Conservation (phyloP, 2,797 vertebrate species). For the Diceros bicornis region DNA sequence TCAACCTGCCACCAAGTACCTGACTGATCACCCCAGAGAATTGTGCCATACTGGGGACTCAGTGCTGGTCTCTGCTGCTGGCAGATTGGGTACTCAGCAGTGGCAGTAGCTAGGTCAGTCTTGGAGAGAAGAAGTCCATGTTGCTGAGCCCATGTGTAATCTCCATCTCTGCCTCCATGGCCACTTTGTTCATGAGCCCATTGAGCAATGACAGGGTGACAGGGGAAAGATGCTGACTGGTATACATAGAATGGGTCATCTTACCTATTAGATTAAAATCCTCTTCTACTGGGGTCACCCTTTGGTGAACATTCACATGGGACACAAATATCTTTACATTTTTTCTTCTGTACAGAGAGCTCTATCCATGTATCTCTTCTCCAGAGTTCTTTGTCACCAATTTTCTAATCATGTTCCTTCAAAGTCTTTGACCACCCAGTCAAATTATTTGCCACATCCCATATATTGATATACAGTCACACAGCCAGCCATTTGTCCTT, state of each 20-base stretch:
- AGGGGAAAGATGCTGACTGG: neutral
- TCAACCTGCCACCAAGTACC: neutral
- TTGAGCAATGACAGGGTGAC: neutral
- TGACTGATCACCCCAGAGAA: neutral
- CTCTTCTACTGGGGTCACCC: neutral
- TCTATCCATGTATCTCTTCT: neutral
- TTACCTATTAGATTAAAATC: neutral
- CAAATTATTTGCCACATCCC: neutral
- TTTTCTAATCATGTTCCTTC: neutral
- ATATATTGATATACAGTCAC: neutral
- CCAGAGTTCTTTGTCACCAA: neutral
- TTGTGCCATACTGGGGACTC: neutral
- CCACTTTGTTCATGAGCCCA: neutral
- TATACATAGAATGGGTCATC: neutral
- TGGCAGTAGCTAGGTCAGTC: neutral
- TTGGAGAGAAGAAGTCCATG: neutral
- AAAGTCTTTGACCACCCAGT: neutral
- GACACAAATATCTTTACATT: neutral
- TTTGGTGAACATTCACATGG: neutral
- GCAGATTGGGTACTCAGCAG: neutral
- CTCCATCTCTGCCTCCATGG: neutral
- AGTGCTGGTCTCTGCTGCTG: neutral
- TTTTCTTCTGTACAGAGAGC: neutral
- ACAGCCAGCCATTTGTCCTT: neutral
- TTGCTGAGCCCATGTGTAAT: neutral